These are phyloP conservation scores for Nasonia oneida DNA, from an alignment of 2,888 invertebrate species.

Conservation along the genomic window DNA sequence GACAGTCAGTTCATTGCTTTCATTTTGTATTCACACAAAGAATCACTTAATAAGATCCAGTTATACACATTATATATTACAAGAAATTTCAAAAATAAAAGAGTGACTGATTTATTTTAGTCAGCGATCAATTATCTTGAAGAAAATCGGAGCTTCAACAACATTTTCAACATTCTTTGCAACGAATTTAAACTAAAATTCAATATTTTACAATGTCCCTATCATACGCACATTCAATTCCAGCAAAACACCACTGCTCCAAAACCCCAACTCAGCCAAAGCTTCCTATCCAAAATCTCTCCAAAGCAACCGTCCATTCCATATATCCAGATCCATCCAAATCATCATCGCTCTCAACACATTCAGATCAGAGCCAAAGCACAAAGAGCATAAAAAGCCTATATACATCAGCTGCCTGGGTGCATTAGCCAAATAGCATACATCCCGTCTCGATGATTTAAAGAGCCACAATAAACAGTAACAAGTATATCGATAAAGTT, in stretches of 20 bases:
- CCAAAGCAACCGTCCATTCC: background rate
- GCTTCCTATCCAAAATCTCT: background rate
- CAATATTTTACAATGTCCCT: no score
- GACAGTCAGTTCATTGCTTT: conserved; percentile 14
- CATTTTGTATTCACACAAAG: background rate
- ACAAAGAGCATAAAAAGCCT: background rate
- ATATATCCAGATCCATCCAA: background rate
- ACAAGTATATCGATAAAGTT: background rate
- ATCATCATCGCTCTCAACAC: background rate
- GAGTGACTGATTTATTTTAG: background rate
- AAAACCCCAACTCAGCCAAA: background rate
- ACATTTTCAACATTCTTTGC: background rate
- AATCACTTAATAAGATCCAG: background rate
- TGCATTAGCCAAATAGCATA: background rate
- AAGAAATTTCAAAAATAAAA: conserved; percentile 5
- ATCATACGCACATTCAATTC: no score
- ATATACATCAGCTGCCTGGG: background rate
- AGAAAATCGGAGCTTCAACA: background rate
- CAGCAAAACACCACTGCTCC: background rate
- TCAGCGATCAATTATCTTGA: background rate
- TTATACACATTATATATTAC: background rate
- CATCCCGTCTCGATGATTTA: background rate
- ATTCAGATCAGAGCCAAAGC: background rate
- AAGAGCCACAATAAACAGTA: background rate
- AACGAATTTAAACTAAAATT: no score